A percentile compares a stretch with the other conserved stretches of the same genome.
Evolutionary conservation across 2,888 invertebrate species (phyloP).

Genomic region (Dynastes tityus): DNA sequence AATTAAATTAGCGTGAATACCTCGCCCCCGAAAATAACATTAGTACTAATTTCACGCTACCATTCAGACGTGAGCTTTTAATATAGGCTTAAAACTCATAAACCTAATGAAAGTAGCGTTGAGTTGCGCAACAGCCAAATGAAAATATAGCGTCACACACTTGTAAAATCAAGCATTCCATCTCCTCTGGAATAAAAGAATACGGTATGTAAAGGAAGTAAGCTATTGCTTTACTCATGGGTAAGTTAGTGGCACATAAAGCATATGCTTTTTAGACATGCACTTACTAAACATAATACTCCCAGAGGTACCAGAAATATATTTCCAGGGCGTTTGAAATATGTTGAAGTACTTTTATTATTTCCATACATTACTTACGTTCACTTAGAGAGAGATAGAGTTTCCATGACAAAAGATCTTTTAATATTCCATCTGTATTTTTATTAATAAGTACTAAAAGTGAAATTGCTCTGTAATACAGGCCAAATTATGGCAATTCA

Average conservation of each 20-base stretch:
- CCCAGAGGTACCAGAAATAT: neutral
- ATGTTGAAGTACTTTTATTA: no score
- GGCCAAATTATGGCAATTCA: no score
- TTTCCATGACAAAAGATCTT: no score
- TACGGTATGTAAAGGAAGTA: neutral
- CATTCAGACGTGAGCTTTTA: neutral
- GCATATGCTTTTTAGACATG: neutral
- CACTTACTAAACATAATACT: neutral
- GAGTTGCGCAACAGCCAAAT: neutral
- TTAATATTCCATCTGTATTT: no score
- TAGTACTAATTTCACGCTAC: neutral
- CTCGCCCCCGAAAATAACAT: neutral
- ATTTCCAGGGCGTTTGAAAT: no score
- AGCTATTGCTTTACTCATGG: neutral
- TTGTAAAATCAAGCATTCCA: neutral
- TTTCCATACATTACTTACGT: no score
- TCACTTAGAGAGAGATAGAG: no score
- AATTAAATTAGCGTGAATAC: no score
- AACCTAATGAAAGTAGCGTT: neutral
- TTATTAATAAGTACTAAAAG: no score
- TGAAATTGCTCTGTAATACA: no score
- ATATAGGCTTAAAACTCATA: neutral
- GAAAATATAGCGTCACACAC: neutral
- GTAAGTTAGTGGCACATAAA: neutral
- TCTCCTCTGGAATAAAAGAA: neutral